Evolutionary conservation across 2,113 vertebrate genomes (phyloP), one percentile per base, ranked within the genome.

Genomic region (Sturnus vulgaris): DNA sequence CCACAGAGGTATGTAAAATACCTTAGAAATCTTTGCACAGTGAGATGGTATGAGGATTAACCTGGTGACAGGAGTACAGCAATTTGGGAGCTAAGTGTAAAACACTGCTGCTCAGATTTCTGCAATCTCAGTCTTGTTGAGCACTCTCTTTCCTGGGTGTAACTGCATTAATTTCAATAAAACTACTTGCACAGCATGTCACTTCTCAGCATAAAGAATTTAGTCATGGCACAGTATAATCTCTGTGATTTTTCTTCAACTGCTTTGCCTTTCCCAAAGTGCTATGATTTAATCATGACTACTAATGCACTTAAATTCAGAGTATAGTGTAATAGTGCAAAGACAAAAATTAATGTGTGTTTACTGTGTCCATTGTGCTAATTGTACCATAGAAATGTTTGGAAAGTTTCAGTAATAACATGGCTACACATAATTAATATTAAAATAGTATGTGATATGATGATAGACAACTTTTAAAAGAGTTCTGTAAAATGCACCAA

Each of bases 141-240:
- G 59, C 50, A 85, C 71, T 91, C 52, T 61, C 63, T 82, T 94
- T 85, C 66, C 66, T 91, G 31, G 6, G 46, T 66, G 15, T 59
- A 94, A 91, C 84, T 85, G 79, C 75, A 88, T 91, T 96, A 69
- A 91, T 95, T 95, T 88, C 50, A 82, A 90, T 87, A 89, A 87
- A 89, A 86, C 63, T 59, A 91, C 63, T 85, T 94, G 87, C 79
- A 84, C 73, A 92, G 77, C 81, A 73, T 56, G 61, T 61, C 57
- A 77, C 82, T 95, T 91, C 55, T 91, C 81, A 90, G 86, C 55
- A 57, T 72, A 69, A 92, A 94, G 70, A 76, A 80, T 69, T 82
- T 59, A 90, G 68, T 57, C 42, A 72, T 33, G 33, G 66, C 35
- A 77, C 49, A 76, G 46, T 24, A 27, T 91, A 84, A 75, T 76